Conservation (phyloP, 2,113 vertebrate genomes). For the Corythaixoides concolor region DNA sequence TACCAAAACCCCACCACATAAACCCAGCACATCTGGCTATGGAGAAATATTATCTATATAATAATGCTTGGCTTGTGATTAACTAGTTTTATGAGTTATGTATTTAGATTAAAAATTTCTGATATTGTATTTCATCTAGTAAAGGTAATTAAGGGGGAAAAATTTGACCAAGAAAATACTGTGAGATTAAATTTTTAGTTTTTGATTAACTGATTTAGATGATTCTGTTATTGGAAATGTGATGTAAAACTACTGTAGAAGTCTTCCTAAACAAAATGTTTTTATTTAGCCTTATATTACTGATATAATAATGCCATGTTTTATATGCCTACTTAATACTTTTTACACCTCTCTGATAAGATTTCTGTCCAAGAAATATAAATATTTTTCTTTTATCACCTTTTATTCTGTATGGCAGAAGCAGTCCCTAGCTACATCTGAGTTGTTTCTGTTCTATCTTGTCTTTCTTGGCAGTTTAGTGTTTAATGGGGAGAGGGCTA, state of each 20-base stretch:
- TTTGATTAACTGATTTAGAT: slow-evolving; percentile 36
- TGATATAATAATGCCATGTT: slow-evolving; percentile 56
- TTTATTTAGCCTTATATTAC: slow-evolving; percentile 62
- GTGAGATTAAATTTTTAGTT: not conserved
- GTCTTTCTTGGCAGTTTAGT: not conserved
- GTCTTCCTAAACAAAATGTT: not conserved
- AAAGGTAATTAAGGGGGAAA: not conserved
- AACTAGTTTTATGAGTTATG: not conserved
- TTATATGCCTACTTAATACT: slow-evolving; percentile 65
- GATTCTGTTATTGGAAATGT: slow-evolving; percentile 17
- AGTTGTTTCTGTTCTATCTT: not conserved
- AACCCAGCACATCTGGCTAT: not conserved
- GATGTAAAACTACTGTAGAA: slow-evolving; percentile 20
- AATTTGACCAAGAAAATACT: not conserved
- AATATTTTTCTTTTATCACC: not conserved
- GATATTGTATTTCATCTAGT: not conserved
- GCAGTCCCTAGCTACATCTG: not conserved
- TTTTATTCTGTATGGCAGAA: not conserved
- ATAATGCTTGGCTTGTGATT: not conserved
- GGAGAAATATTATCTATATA: not conserved
- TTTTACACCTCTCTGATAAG: slow-evolving; percentile 67
- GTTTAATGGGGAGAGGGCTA: not conserved
- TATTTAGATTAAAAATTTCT: not conserved
- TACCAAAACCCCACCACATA: too few species aligned
- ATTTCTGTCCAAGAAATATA: slow-evolving; percentile 37